Evolutionary conservation across 2,113 vertebrate genomes (phyloP).

Genomic region (Zootoca vivipara): DNA sequence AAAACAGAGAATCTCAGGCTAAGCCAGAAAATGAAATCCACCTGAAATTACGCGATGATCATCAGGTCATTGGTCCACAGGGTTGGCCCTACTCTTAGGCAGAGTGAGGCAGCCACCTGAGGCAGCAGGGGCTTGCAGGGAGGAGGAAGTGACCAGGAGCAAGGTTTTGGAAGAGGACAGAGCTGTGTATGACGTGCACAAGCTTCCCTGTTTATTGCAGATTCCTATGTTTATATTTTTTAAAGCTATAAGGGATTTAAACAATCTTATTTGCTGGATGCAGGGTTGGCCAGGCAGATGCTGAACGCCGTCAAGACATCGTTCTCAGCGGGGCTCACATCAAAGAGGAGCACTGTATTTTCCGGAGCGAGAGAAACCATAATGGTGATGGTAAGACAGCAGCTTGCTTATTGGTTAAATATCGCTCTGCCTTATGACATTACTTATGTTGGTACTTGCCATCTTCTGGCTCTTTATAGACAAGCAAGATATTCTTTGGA

Average conservation of each 20-base stretch:
- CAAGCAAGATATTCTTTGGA: neutral
- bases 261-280: conserved; percentile 25
- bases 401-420: neutral
- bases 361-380: conserved; percentile 90
- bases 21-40: too few relatives aligned
- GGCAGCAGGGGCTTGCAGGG: too few relatives aligned
- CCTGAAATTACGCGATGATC: too few relatives aligned
- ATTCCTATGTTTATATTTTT: neutral
- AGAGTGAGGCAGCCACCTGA: too few relatives aligned
- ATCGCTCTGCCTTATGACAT: neutral
- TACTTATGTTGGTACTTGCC: neutral
- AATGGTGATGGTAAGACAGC: conserved; percentile 84
- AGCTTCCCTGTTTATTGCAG: neutral
- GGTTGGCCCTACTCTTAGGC: too few relatives aligned
- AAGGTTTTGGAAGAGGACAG: too few relatives aligned
- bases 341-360: conserved; percentile 95
- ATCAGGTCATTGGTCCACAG: too few relatives aligned
- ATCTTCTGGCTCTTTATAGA: neutral
- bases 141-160: too few relatives aligned
- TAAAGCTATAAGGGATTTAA: neutral
- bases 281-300: conserved; percentile 95
- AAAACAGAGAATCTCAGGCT: neutral
- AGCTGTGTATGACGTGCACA: too few relatives aligned
- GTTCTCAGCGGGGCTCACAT: conserved; percentile 97
- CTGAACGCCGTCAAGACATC: conserved; percentile 95